phyloP scores from a whole-genome alignment of 2,888 invertebrate genomes.

The Furcula furcula region DNA sequence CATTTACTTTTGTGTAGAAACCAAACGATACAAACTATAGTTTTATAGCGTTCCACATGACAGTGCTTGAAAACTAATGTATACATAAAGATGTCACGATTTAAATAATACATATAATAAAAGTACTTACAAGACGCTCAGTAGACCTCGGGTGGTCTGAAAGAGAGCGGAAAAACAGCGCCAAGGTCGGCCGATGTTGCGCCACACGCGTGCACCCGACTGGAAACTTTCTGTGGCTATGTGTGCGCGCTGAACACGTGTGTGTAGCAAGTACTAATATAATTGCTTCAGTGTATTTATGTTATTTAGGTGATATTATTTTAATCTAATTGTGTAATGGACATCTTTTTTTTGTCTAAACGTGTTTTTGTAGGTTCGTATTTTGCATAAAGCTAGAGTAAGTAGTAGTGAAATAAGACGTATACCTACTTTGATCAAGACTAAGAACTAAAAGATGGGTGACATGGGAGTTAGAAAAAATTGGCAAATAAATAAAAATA shows the following conservation, averaged over 20 bases:
- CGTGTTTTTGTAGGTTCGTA: no score
- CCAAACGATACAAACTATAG: no score
- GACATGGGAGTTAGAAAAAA: no score
- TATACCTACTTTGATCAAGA: no score
- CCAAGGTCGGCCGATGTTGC: constrained; percentile 70
- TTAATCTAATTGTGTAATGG: constrained; percentile 2
- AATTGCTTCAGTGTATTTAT: constrained; percentile 1
- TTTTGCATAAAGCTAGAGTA: no score
- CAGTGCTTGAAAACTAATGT: not conserved
- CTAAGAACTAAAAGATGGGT: no score
- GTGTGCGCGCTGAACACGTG: constrained; percentile 28
- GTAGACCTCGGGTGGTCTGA: constrained; percentile 65
- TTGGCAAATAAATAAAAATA: no score
- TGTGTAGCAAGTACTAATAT: not conserved
- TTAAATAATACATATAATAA: constrained; percentile 36
- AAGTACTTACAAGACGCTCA: constrained; percentile 41
- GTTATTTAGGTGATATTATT: not conserved
- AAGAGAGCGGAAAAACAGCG: constrained; percentile 80
- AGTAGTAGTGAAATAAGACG: no score
- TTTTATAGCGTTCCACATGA: no score
- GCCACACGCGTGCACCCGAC: constrained; percentile 60
- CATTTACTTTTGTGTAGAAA: no score
- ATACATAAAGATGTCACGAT: constrained; percentile 28
- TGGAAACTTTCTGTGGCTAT: constrained; percentile 56
- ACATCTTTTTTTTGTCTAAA: no score